These are phyloP conservation scores for Elysia chlorotica DNA, from an alignment of 1,140 invertebrate species.

Conservation along the genomic window DNA sequence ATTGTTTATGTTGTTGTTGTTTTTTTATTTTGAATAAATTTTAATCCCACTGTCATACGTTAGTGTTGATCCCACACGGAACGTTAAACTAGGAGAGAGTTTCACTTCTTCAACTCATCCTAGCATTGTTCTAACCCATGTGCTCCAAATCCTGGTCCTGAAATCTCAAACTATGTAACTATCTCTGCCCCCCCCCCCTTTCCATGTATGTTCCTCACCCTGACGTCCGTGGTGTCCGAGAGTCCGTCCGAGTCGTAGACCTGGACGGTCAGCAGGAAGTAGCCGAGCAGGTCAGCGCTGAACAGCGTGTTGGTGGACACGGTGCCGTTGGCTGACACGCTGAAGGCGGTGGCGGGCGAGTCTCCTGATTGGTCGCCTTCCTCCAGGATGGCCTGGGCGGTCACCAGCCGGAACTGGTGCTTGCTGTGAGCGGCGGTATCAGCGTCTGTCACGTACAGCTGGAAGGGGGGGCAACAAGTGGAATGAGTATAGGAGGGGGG, in stretches of 20 bases:
- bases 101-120: background rate
- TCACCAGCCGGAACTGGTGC: background rate
- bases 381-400: background rate
- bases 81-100: too few species aligned
- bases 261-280: background rate
- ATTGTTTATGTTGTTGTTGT: too few species aligned
- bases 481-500: too few species aligned
- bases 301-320: conserved; percentile 1
- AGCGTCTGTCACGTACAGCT: conserved; percentile 4
- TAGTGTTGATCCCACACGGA: too few species aligned
- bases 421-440: conserved; percentile 3
- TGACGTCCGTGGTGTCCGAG: conserved; percentile 9
- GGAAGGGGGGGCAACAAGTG: too few species aligned
- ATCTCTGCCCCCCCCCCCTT: background rate
- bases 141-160: background rate
- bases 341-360: too few species aligned
- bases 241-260: conserved; percentile 2
- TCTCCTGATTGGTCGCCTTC: too few species aligned
- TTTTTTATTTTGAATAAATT: background rate
- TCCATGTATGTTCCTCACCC: background rate
- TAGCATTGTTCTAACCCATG: background rate
- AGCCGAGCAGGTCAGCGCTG: background rate
- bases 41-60: background rate
- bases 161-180: background rate
- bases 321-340: background rate